Percentiles rank a stretch among this genome's conserved stretches.
phyloP scores from a whole-genome alignment of 2,113 vertebrate species.

The Alligator mississippiensis region DNA sequence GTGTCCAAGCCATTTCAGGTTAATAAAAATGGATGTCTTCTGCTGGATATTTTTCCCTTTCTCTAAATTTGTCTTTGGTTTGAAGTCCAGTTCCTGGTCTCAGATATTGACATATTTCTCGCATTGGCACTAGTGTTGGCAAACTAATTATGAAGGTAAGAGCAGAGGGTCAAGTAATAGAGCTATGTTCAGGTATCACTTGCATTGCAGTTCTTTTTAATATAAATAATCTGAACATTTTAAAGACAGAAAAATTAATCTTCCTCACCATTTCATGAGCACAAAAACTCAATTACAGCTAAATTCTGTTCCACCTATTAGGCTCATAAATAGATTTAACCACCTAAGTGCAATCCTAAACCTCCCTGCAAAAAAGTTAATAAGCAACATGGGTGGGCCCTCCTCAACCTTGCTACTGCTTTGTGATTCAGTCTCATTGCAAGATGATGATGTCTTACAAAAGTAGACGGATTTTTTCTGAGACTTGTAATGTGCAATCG shows the following conservation, averaged over 20 bases:
- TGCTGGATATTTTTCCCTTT: not conserved
- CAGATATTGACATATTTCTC: not conserved
- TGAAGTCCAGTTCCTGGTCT: not conserved
- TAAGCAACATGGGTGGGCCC: no score
- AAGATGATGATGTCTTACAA: no score
- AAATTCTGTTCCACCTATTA: no score
- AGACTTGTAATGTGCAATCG: no score
- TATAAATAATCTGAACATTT: no score
- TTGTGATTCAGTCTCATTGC: no score
- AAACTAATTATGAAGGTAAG: not conserved
- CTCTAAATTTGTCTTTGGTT: not conserved
- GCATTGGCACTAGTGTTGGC: not conserved
- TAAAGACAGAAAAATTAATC: no score
- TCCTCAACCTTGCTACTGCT: no score
- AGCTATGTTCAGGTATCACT: accelerated
- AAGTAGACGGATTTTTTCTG: no score
- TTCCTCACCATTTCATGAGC: not conserved
- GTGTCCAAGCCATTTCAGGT: not conserved
- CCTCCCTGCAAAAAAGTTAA: no score
- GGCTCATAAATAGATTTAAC: no score
- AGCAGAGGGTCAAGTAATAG: not conserved
- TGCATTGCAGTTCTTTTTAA: not conserved
- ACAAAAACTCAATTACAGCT: accelerated
- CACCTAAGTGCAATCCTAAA: no score
- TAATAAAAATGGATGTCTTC: not conserved